These are phyloP conservation scores for Xerus inauris DNA, from an alignment of 2,113 vertebrate genomes.

Conservation along the genomic window DNA sequence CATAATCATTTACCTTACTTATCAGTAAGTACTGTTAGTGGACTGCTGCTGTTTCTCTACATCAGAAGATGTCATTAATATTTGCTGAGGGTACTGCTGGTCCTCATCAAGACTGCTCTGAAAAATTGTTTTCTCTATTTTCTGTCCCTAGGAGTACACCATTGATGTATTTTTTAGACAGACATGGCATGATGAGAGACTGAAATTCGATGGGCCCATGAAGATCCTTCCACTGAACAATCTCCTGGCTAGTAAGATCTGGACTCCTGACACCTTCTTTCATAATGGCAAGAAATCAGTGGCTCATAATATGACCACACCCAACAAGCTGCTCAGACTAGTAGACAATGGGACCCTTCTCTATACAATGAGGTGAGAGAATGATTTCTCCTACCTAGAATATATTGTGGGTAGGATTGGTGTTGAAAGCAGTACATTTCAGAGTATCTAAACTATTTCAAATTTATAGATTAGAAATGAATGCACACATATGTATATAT, in stretches of 20 bases:
- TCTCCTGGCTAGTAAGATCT: constrained; percentile 98
- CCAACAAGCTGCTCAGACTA: constrained; percentile 96
- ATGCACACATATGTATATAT: not conserved
- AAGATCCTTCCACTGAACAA: constrained; percentile 97
- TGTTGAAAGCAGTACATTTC: not conserved
- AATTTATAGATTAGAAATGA: not conserved
- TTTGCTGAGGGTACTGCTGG: not conserved
- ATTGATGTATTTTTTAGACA: constrained; percentile 99
- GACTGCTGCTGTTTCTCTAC: not conserved
- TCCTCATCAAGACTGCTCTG: not conserved
- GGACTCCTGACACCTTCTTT: constrained; percentile 99
- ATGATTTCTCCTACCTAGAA: not conserved
- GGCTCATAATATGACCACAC: constrained; percentile 99
- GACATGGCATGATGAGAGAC: constrained; percentile 97
- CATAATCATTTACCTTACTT: not conserved
- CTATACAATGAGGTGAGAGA: constrained; percentile 97
- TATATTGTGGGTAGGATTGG: not conserved
- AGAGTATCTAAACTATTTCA: constrained; percentile 14
- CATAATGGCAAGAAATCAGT: constrained; percentile 99
- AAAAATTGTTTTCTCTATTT: constrained; percentile 32
- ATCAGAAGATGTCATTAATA: constrained; percentile 19
- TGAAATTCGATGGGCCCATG: constrained; percentile 99
- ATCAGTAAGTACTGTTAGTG: constrained; percentile 1
- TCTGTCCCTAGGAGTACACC: constrained; percentile 93
- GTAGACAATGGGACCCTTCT: constrained; percentile 97